These are phyloP conservation scores for Silvanus unidentatus DNA, from an alignment of 2,888 invertebrate species.

Conservation along the genomic window DNA sequence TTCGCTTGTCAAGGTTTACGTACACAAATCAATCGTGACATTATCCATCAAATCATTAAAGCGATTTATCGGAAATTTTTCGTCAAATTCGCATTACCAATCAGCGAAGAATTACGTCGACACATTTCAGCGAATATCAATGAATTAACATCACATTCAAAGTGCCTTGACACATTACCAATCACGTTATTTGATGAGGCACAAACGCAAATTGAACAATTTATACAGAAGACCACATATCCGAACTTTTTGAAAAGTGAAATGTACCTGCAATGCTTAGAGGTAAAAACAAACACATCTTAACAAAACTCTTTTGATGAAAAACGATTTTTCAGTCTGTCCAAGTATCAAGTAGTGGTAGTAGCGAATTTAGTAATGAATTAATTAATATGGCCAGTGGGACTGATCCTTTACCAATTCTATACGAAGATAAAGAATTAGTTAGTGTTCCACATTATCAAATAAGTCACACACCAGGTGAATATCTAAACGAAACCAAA, in stretches of 20 bases:
- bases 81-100: conserved; percentile 52
- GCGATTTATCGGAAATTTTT: conserved; percentile 57
- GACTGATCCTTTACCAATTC: conserved; percentile 61
- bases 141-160: conserved; percentile 50
- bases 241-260: conserved; percentile 90
- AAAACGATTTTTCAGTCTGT: conserved; percentile 32
- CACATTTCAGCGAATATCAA: conserved; percentile 70
- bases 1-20: conserved; percentile 88
- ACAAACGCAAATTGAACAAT: conserved; percentile 62
- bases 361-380: conserved; percentile 40
- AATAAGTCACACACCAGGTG: conserved; percentile 38
- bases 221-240: conserved; percentile 83
- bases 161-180: conserved; percentile 48
- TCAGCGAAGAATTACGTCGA: conserved; percentile 74
- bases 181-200: conserved; percentile 78
- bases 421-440: conserved; percentile 81
- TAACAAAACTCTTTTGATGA: conserved; percentile 2
- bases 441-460: conserved; percentile 38
- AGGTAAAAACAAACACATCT: conserved; percentile 49
- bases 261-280: conserved; percentile 80
- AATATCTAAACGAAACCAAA: conserved; percentile 3
- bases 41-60: conserved; percentile 69
- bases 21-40: conserved; percentile 68
- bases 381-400: conserved; percentile 39
- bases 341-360: conserved; percentile 41